Conservation (phyloP, 2,797 vertebrate species). For the Platalea minor region DNA sequence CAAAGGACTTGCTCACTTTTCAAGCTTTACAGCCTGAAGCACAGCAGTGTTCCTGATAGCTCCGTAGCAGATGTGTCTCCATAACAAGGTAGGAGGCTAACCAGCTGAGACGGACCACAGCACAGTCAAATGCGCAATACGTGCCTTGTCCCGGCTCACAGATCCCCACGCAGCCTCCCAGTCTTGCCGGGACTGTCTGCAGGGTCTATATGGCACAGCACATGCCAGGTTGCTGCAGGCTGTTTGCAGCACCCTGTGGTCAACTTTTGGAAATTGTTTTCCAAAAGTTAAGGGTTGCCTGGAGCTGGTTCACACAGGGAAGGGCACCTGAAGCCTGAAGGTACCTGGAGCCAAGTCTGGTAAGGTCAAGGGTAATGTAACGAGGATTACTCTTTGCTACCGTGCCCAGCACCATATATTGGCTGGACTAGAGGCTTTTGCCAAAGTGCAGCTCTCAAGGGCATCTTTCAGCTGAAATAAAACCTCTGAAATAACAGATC, state of each 20-base stretch:
- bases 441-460: background rate
- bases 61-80: background rate
- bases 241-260: background rate
- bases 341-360: background rate
- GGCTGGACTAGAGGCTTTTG: background rate
- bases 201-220: background rate
- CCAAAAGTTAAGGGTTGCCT: background rate
- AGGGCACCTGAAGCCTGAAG: background rate
- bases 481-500: conserved; percentile 15
- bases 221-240: background rate
- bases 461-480: conserved; percentile 9
- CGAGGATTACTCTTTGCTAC: background rate
- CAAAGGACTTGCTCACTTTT: background rate
- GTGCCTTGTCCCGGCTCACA: background rate
- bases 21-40: background rate
- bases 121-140: background rate
- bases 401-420: background rate
- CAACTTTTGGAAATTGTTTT: background rate
- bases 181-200: background rate
- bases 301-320: background rate
- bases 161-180: background rate
- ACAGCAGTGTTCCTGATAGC: background rate
- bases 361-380: background rate
- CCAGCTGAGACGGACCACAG: background rate
- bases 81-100: background rate